Conservation (phyloP, 2,113 vertebrate genomes). For the Corvus cornix region DNA sequence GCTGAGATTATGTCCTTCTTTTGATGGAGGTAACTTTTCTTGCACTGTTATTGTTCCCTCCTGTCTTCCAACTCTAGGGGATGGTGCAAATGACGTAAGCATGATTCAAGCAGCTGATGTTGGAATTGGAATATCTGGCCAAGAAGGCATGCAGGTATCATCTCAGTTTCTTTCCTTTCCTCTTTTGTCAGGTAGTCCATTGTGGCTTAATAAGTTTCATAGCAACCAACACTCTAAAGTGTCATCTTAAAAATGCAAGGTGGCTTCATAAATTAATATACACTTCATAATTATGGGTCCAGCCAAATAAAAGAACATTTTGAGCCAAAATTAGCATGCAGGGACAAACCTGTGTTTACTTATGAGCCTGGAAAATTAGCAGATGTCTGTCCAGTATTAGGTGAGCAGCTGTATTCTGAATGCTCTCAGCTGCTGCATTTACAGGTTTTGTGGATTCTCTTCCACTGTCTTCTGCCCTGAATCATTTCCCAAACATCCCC, state of each 20-base stretch:
- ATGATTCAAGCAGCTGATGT: slow-evolving; percentile 97
- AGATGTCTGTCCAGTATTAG: neutral
- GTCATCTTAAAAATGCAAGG: neutral
- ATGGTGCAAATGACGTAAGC: slow-evolving; percentile 94
- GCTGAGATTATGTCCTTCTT: neutral
- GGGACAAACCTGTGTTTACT: neutral
- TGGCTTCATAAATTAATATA: neutral
- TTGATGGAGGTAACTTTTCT: neutral
- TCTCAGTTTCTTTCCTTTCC: neutral
- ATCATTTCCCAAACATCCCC: neutral
- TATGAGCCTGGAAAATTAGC: slow-evolving; percentile 27
- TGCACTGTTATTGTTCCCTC: neutral
- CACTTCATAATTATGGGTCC: neutral
- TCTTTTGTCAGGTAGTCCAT: neutral
- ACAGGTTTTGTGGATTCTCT: neutral
- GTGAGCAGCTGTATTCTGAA: neutral
- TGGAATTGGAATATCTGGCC: slow-evolving; percentile 91
- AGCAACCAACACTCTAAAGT: neutral
- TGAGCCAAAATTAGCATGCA: neutral
- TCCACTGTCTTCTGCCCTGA: neutral
- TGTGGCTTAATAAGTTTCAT: neutral
- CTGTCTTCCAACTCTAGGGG: slow-evolving; percentile 75
- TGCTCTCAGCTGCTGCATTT: neutral
- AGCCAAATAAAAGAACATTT: neutral
- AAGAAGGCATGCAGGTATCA: slow-evolving; percentile 96